Evolutionary conservation across 2,113 vertebrate genomes (phyloP), one percentile per base, ranked within the genome.

Genomic region (Aythya baeri): DNA sequence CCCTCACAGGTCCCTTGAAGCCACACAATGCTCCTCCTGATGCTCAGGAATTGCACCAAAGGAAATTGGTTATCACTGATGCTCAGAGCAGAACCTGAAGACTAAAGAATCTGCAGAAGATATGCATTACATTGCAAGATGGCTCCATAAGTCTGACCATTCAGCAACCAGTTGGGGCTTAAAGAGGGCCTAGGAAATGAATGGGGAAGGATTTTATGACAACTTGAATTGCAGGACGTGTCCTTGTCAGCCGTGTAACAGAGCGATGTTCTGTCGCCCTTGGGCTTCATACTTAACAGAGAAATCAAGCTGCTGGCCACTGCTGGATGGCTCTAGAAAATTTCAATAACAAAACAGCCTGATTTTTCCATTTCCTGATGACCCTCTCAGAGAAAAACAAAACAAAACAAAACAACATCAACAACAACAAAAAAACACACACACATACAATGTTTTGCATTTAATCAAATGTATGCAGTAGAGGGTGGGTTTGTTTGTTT

Each of bases 391-490:
- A 63, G n/a, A 27, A 76, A 41, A 43, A 5, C 55, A n/a, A 49
- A 68, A 75, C 57, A 31, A 49, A 31, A 62, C 14, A 63, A 38
- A 17, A 66, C 14, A 34, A 65, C 32, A 14, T 6, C 15, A 2
- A 14, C 13, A 46, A 17, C 41, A 41, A 41, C 41, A 32, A 23
- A n/a, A 36, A 52, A 16, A 11, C 41, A 41, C 41, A 41, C 41
- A 41, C 22, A 43, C 41, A 66, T 62, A 62, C 74, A 50, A 73
- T 1, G 1, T n/a, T 75, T 52, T 75, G 67, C 49, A 94, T 83
- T 93, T 93, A 96, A 93, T 93, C 94, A 93, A 91, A 91, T 43
- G 82, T 86, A 50, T 1, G 65, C 84, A 77, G 82, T 75, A 73
- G 66, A 85, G 70, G 67, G 44, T 62, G 61, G 62, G 72, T 70